phyloP scores from a whole-genome alignment of 2,888 invertebrate species.

The Pachliopta kotzebuea region DNA sequence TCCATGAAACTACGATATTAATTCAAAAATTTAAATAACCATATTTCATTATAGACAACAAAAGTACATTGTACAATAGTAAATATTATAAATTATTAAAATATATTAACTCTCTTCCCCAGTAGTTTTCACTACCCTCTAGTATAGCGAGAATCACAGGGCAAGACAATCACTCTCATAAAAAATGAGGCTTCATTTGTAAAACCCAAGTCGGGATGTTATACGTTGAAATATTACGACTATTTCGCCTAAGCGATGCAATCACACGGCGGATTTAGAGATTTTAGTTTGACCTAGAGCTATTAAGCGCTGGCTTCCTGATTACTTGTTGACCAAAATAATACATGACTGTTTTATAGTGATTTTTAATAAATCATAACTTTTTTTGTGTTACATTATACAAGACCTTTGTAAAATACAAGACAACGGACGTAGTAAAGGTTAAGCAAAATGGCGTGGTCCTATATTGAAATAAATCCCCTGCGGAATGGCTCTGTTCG shows the following conservation, averaged over 20 bases:
- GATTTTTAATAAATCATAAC: not conserved
- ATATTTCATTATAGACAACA: no score
- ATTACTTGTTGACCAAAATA: conserved; percentile 16
- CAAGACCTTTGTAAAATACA: conserved; percentile 22
- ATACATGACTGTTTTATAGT: not conserved
- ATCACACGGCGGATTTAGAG: conserved; percentile 70
- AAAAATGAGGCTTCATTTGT: conserved; percentile 65
- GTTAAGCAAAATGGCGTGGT: conserved; percentile 21
- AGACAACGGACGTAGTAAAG: conserved; percentile 7
- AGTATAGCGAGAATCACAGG: not conserved
- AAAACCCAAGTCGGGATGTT: conserved; percentile 60
- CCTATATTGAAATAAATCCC: conserved; percentile 75
- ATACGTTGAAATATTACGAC: conserved; percentile 70
- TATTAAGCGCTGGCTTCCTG: conserved; percentile 32
- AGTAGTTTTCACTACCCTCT: not conserved
- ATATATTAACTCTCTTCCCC: not conserved
- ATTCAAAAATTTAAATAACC: no score
- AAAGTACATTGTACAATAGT: no score
- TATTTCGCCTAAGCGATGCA: conserved; percentile 72
- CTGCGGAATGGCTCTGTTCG: conserved; percentile 64
- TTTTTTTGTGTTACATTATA: not conserved
- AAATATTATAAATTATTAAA: not conserved
- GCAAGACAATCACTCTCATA: conserved; percentile 37
- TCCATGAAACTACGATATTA: no score
- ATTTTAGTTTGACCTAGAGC: conserved; percentile 49